These are phyloP conservation scores for Monoplex corrugatus DNA, from an alignment of 2,888 invertebrate genomes.

Conservation along the genomic window DNA sequence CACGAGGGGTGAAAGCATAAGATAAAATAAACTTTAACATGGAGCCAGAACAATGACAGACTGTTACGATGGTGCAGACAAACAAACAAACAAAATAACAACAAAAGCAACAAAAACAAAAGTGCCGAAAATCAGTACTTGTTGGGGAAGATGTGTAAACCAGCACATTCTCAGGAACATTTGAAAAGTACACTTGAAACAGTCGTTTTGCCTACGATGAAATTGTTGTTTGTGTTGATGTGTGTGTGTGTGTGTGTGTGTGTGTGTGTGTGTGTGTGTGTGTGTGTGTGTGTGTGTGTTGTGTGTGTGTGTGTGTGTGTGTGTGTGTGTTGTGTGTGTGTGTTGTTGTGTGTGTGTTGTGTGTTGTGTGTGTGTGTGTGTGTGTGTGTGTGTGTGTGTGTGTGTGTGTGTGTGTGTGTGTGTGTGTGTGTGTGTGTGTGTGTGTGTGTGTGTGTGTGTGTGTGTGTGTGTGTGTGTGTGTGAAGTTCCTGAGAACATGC, in stretches of 20 bases:
- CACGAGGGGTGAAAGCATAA: too few species aligned
- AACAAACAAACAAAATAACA: too few species aligned
- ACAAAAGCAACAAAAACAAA: too few species aligned
- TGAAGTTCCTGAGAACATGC: neutral
- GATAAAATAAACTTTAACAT: too few species aligned
- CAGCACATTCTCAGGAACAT: too few species aligned
- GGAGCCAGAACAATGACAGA: too few species aligned
- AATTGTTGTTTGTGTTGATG: neutral
- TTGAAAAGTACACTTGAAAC: too few species aligned
- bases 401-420: neutral
- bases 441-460: neutral
- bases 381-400: neutral
- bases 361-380: neutral
- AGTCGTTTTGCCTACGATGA: too few species aligned
- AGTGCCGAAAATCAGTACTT: too few species aligned
- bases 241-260: neutral
- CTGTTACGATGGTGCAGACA: too few species aligned
- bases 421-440: slow-evolving; percentile 2
- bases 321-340: neutral
- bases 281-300: neutral
- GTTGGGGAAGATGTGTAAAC: too few species aligned
- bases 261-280: neutral
- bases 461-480: slow-evolving; percentile 10
- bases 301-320: neutral
- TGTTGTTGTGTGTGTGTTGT: neutral